Percentiles rank a stretch among this genome's conserved stretches.
phyloP scores from a whole-genome alignment of 1,140 invertebrate genomes.

The Drosophila willistoni region DNA sequence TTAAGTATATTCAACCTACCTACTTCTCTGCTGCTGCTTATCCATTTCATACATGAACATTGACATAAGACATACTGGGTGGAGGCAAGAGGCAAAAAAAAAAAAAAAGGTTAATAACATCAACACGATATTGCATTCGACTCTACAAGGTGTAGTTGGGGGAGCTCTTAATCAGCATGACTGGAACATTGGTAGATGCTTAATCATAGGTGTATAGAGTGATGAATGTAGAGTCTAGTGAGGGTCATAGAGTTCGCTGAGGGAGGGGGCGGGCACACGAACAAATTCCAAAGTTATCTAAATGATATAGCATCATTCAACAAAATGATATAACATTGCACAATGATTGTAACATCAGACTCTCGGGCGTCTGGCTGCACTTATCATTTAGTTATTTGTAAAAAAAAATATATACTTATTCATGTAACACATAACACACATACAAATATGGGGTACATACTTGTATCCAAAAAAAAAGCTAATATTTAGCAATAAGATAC shows the following conservation, averaged over 20 bases:
- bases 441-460: neutral
- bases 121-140: slow-evolving; percentile 32
- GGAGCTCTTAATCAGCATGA: slow-evolving; percentile 45
- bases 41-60: slow-evolving; percentile 35
- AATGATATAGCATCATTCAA: slow-evolving; percentile 1
- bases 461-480: no score
- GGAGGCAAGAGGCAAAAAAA: neutral
- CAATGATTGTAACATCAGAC: slow-evolving; percentile 1
- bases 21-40: neutral
- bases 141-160: slow-evolving; percentile 14
- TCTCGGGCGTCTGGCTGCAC: neutral
- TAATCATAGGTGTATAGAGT: neutral
- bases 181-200: slow-evolving; percentile 30
- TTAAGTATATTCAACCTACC: slow-evolving; percentile 55
- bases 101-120: slow-evolving; percentile 39
- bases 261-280: neutral
- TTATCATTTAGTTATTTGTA: neutral
- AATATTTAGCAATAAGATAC: no score
- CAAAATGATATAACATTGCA: neutral
- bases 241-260: neutral
- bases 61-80: slow-evolving; percentile 42
- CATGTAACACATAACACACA: no score
- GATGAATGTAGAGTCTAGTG: no score
- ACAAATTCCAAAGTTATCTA: slow-evolving; percentile 23
- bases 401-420: neutral